phyloP scores from a whole-genome alignment of 2,888 invertebrate species.

The Rugalucina vietnamica region DNA sequence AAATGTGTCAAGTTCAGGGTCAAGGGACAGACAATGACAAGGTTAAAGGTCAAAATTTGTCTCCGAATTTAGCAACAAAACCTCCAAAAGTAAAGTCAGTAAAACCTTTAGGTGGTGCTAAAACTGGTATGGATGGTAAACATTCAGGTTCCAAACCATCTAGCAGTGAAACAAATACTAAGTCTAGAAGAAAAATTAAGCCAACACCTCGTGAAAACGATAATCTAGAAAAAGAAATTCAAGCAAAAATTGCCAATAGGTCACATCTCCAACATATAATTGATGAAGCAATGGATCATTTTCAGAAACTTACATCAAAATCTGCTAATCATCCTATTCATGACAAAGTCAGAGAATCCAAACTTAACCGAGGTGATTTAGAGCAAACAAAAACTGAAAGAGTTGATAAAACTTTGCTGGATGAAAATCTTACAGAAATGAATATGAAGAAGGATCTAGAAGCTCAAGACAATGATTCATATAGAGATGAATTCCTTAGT shows the following conservation, averaged over 20 bases:
- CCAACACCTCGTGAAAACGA: background rate
- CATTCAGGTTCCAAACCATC: background rate
- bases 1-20: background rate
- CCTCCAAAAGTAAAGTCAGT: constrained; percentile 1
- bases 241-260: background rate
- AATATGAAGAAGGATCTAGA: background rate
- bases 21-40: background rate
- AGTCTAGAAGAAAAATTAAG: background rate
- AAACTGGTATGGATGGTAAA: background rate
- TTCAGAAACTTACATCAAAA: background rate
- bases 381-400: no score
- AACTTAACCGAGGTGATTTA: no score
- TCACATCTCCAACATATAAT: constrained; percentile 1
- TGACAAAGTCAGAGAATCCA: background rate
- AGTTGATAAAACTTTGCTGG: no score
- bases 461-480: background rate
- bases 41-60: background rate
- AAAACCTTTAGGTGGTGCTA: background rate
- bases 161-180: background rate
- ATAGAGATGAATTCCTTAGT: background rate
- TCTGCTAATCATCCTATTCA: background rate
- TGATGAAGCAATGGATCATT: constrained; percentile 9
- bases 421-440: no score
- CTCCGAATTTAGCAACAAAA: background rate
- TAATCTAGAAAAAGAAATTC: background rate